Base-by-base conservation (phyloP, 2,888 invertebrate species). In the Idaea aversata region DNA sequence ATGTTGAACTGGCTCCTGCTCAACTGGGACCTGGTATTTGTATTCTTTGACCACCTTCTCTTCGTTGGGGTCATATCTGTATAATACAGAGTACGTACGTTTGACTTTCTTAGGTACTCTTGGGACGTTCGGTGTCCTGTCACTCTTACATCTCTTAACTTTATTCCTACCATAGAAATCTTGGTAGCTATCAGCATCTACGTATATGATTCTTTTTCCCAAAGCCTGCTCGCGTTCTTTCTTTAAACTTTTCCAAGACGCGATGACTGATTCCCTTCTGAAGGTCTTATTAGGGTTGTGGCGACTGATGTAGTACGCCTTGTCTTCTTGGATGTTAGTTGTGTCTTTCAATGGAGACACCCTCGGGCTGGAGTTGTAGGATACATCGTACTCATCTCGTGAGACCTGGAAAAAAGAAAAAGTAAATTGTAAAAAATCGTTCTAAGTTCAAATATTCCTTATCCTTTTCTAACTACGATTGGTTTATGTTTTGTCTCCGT, bases 241-340 rank as follows among this genome's bases (percentile, higher is more conserved):
- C 77, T 93, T 93, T 77, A 93, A 76, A 72, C 84, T 90, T 72
- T 89, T 93, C 93, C 93, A 93, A 0, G 93, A 93, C 35, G 93
- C 93, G 34, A 93, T 93, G 57, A 93, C 92, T 1, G 93, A 90
- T 75, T 93, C 93, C 10, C 93, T 81, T 1, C 93, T 86, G 80
- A 92, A 93, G 38, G 92, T 93, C 78, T 88, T 92, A 79, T 93
- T 93, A 0, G 93, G 93, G 68, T 93, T 93, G 79, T 92, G 92
- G n/a, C 93, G 87, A 77, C 92, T 93, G 77, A 93, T 91, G 78
- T 84, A 85, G 79, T 86, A 92, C 1, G 86, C 79, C 61, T 83
- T 84, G 63, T 91, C 90, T 47, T 92, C 90, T 62, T 89, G 91
- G 68, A 91, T 85, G 79, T 92, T 93, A 57, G 93, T 88, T 7